Conservation (phyloP, 2,888 invertebrate species). For the Neoitamus cyanurus region DNA sequence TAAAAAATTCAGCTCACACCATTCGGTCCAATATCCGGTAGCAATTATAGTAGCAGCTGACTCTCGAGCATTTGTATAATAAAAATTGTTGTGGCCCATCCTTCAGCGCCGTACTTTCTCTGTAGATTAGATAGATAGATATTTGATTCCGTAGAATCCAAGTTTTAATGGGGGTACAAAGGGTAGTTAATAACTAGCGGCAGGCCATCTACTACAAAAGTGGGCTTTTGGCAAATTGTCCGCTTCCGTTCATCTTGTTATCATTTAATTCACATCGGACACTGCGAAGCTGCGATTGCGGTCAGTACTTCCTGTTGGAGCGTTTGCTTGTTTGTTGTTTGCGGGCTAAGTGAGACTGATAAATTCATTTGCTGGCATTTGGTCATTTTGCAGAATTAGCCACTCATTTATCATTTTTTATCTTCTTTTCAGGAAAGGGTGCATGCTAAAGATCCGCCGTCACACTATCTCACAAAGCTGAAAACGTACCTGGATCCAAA, state of each 20-base stretch:
- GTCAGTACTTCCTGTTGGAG: constrained; percentile 37
- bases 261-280: constrained; percentile 20
- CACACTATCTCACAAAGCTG: constrained; percentile 95
- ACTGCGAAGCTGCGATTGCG: constrained; percentile 32
- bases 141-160: not conserved
- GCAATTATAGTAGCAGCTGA: not conserved
- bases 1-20: constrained; percentile 33
- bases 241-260: constrained; percentile 40
- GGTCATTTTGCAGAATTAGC: not conserved
- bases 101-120: not conserved
- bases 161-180: constrained; percentile 18
- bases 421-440: constrained; percentile 85
- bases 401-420: constrained; percentile 50
- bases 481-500: constrained; percentile 96
- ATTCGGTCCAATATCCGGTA: constrained; percentile 36
- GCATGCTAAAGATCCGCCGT: constrained; percentile 97
- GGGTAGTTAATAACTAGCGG: not conserved
- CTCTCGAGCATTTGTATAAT: not conserved
- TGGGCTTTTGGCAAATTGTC: constrained; percentile 37
- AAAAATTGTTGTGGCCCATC: not conserved
- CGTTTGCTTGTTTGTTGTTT: not conserved
- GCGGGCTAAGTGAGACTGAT: not conserved
- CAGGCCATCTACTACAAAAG: not conserved
- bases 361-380: constrained; percentile 2
- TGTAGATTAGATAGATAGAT: not conserved